Evolutionary conservation across 2,888 invertebrate genomes (phyloP), one percentile per base, ranked within the genome.

Genomic region (Agriopis marginaria): DNA sequence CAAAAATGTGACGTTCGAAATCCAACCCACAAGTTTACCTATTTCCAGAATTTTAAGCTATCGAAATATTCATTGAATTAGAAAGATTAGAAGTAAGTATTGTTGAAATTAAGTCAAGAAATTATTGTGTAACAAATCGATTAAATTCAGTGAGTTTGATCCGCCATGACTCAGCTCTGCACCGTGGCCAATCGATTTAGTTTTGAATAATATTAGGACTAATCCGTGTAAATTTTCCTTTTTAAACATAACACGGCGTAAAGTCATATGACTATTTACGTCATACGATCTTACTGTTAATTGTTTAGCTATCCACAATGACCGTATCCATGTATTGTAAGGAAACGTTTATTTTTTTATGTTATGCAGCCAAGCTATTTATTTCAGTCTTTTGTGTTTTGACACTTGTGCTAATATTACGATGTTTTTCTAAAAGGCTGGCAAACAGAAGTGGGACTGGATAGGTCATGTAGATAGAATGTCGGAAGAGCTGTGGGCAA

Each of bases 151-250:
- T 32, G 23, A 40, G n/a, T 50, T 3, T 11, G 53, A 44, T 17
- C 8, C 12, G 51, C 51, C 40, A 44, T 58, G 60, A 56, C 62
- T 50, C 49, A 44, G 53, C 51, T 59, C 44, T 62, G 62, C 63
- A 49, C 55, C 56, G 32, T 3, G 51, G 4, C 58, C 11, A 62
- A 62, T 56, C 44, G 14, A 51, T 62, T 67, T 39, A 14, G 51
- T 40, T 67, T 62, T 32, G 56, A 61, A 67, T 67, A 56, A 62
- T 56, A 62, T 63, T 32, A 45, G 12, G 44, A 44, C 23, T 45
- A 7, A 8, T 53, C 62, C 62, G 62, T 51, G 42, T 44, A 44
- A 62, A 62, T 62, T 51, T 17, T 9, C 12, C 42, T 23, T 53
- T 62, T 42, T 40, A 17, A 44, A 62, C 50, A 44, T 40, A 53